Evolutionary conservation across 2,797 vertebrate genomes (phyloP).

Genomic region (Pseudochirops cupreus): DNA sequence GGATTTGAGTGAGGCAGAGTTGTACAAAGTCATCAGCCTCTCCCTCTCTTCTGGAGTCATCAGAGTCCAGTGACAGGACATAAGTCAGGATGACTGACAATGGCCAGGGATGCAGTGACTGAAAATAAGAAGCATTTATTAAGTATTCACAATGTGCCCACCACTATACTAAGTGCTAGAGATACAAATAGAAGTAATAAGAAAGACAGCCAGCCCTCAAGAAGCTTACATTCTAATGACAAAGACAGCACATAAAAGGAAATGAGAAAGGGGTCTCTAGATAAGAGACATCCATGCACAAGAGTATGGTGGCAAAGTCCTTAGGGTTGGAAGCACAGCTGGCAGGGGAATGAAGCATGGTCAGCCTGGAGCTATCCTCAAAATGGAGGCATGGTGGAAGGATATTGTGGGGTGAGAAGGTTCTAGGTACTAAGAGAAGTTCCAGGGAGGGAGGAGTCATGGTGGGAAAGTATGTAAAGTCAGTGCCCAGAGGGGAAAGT

Average conservation of each 20-base stretch:
- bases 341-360: not conserved
- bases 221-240: not conserved
- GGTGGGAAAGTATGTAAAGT: not conserved
- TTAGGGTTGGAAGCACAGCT: not conserved
- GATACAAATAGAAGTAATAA: not conserved
- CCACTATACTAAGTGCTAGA: not conserved
- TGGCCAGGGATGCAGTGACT: not conserved
- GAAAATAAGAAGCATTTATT: slow-evolving; percentile 12
- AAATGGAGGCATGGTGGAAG: not conserved
- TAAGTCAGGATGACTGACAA: not conserved
- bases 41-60: not conserved
- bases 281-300: not conserved
- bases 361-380: not conserved
- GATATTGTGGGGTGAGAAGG: not conserved
- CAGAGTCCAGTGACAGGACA: not conserved
- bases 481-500: not conserved
- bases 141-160: not conserved
- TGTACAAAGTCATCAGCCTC: not conserved
- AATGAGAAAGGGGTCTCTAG: not conserved
- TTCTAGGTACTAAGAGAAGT: not conserved
- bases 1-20: too few relatives aligned
- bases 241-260: not conserved
- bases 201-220: not conserved
- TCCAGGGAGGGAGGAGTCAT: not conserved
- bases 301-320: not conserved